phyloP scores from a whole-genome alignment of 1,140 invertebrate genomes.

The Papilio polytes region DNA sequence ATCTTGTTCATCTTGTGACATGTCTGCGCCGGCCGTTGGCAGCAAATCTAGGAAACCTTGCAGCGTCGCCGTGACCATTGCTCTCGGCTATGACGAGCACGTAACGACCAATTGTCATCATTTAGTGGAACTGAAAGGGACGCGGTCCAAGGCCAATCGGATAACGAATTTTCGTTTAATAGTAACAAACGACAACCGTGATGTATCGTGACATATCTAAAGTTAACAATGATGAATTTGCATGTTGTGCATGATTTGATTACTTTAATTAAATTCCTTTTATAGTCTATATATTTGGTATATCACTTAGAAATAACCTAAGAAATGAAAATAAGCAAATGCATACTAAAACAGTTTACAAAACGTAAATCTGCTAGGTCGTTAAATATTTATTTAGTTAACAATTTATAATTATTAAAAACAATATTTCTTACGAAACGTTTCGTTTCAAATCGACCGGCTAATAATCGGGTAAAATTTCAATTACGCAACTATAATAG shows the following conservation, averaged over 20 bases:
- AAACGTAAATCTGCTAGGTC: not conserved
- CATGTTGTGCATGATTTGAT: constrained; percentile 45
- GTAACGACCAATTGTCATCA: constrained; percentile 80
- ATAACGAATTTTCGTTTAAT: constrained; percentile 83
- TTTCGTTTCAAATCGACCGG: constrained; percentile 24
- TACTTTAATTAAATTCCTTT: constrained; percentile 54
- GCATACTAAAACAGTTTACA: constrained; percentile 56
- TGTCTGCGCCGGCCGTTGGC: not conserved
- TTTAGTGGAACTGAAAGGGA: constrained; percentile 81
- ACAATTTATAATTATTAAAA: constrained; percentile 40
- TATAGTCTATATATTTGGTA: not conserved
- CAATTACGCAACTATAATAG: constrained; percentile 49
- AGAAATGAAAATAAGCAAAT: not conserved
- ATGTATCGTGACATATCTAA: too few species aligned
- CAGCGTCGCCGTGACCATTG: constrained; percentile 56
- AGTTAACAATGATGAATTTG: constrained; percentile 69
- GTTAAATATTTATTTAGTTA: not conserved
- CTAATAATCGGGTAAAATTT: constrained; percentile 42
- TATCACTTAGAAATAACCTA: not conserved
- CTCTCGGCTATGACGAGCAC: constrained; percentile 67
- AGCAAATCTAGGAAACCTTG: constrained; percentile 53
- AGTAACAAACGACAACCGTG: too few species aligned
- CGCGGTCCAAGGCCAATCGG: constrained; percentile 75
- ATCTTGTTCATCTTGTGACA: not conserved
- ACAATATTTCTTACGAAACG: constrained; percentile 21